Evolutionary conservation across 2,888 invertebrate species (phyloP), one percentile per base, ranked within the genome.

Genomic region (Tetranychus piercei): DNA sequence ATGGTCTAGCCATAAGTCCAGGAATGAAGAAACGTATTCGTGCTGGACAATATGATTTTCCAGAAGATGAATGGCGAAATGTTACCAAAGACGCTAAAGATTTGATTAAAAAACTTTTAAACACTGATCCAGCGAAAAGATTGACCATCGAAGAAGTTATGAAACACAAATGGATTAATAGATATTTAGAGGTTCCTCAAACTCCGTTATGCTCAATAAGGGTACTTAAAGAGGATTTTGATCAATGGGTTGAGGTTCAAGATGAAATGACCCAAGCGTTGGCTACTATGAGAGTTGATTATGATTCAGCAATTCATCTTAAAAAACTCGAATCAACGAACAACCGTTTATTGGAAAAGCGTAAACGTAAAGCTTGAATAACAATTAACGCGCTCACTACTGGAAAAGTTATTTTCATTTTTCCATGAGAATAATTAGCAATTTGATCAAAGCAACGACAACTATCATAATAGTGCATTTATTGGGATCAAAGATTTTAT

Each of bases 221-320:
- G 74, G 88, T 96, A 80, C 85, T 99, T 34, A 88, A 90, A 45
- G 96, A 97, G 83, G 91, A 92, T 73, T 90, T 90, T 78, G 93
- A 93, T 79, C 88, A 90, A 75, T 99, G 97, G 97, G 90, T 91
- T 0, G 96, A 97, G 81, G 94, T 97, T 6, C 95, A 96, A 84
- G 97, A 97, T 83, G 97, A 97, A 85, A 96, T 99, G 96, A 96
- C 93, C 1, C 88, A 94, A 78, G 95, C 96, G 0, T 84, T 99
- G 78, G 95, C 96, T 71, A 94, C 95, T 73, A 97, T 99, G 97
- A 86, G 97, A 74, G 96, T 99, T 9, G 96, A 96, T 83, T 94
- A 94, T 82, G 96, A 97, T 83, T 90, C 91, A 74, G 85, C 81
- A 74, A 89, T 92, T 76, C 91, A 91, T 84, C 90, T 99, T 77